These are phyloP conservation scores for Adineta ricciae DNA, from an alignment of 2,888 invertebrate species.

Conservation along the genomic window DNA sequence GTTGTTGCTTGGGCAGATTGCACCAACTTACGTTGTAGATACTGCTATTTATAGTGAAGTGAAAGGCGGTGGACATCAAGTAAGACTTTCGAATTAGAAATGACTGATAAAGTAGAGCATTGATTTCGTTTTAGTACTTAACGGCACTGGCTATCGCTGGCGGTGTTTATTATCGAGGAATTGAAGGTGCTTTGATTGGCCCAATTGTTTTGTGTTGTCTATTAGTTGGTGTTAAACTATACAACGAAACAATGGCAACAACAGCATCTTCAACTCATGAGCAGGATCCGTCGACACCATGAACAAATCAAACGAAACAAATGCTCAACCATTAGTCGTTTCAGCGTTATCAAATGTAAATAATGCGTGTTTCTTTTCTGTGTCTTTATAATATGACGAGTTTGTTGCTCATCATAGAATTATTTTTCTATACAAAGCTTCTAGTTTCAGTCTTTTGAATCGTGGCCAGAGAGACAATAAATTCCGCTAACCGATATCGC, in stretches of 20 bases:
- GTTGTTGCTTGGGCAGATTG: slow-evolving; percentile 71
- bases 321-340: too few species aligned
- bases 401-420: too few species aligned
- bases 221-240: slow-evolving; percentile 22
- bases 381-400: too few species aligned
- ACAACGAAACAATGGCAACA: neutral
- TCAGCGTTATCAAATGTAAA: too few species aligned
- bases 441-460: too few species aligned
- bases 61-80: slow-evolving; percentile 65
- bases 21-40: slow-evolving; percentile 82
- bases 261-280: neutral
- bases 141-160: slow-evolving; percentile 93
- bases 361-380: too few species aligned
- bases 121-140: slow-evolving; percentile 57
- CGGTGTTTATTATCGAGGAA: slow-evolving; percentile 89
- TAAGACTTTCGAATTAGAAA: neutral
- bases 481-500: too few species aligned
- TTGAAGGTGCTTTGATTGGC: slow-evolving; percentile 90
- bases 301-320: neutral
- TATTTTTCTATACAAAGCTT: too few species aligned
- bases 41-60: slow-evolving; percentile 92
- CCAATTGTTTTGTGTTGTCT: slow-evolving; percentile 75
- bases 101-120: slow-evolving; percentile 58
- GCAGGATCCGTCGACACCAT: neutral
- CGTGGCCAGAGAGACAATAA: too few species aligned